A percentile compares a stretch with the other conserved stretches of the same genome.
These are phyloP conservation scores for Apoda limacodes DNA, from an alignment of 2,888 invertebrate genomes.

Conservation along the genomic window DNA sequence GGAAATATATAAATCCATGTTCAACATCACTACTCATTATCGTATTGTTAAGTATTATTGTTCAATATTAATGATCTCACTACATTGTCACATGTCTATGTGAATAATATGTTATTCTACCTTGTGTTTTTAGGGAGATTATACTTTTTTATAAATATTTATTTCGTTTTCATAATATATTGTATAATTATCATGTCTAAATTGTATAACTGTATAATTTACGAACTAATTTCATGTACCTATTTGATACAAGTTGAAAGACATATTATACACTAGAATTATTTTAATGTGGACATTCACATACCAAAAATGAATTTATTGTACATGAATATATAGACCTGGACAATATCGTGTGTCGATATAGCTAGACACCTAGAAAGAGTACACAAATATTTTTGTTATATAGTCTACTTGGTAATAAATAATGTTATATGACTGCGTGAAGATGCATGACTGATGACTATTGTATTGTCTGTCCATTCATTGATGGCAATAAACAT, in stretches of 20 bases:
- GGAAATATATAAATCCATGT: too few species aligned
- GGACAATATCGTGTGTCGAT: conserved; percentile 36
- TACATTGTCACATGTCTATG: conserved; percentile 55
- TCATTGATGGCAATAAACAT: conserved; percentile 19
- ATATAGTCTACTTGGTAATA: conserved; percentile 24
- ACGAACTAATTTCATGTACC: too few species aligned
- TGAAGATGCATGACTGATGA: conserved; percentile 45
- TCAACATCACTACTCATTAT: conserved; percentile 42
- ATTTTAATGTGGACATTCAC: conserved; percentile 47
- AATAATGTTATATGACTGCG: conserved; percentile 53
- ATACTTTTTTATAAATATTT: too few species aligned
- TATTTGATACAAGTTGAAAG: conserved; percentile 25
- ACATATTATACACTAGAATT: conserved; percentile 44
- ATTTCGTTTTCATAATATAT: too few species aligned
- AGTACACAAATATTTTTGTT: conserved; percentile 62
- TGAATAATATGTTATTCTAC: conserved; percentile 42
- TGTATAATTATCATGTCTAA: too few species aligned
- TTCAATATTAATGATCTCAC: conserved; percentile 66
- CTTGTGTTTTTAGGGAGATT: too few species aligned
- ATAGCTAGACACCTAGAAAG: conserved; percentile 25
- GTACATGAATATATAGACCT: conserved; percentile 29
- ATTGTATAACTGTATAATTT: neutral
- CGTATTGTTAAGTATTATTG: conserved; percentile 64
- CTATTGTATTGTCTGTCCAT: conserved; percentile 39
- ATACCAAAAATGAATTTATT: conserved; percentile 53